Evolutionary conservation across 2,797 vertebrate genomes (phyloP), one percentile per base, ranked within the genome.

Genomic region (Trichosurus vulpecula): DNA sequence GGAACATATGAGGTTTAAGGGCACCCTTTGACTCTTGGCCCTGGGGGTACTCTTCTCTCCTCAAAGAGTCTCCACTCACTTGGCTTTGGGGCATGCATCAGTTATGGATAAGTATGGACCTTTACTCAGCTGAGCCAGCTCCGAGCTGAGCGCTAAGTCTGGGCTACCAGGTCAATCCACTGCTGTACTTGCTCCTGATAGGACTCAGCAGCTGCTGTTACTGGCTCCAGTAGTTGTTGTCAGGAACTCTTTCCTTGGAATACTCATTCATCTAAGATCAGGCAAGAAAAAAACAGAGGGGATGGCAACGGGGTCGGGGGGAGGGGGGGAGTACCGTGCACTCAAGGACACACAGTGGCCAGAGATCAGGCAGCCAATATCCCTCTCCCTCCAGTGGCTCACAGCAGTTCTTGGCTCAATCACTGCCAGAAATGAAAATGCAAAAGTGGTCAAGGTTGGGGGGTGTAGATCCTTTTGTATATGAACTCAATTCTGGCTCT

Each of bases 311-410:
- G n/a, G n/a, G n/a, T n/a, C n/a, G n/a, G 22, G 4, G 22, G 22
- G 25, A 1, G 22, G 22, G 25, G 1, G 0, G 6, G 0, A 30
- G 35, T 19, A 35, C 16, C n/a, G 41, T 41, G 2, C 8, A 25
- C 19, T 74, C 35, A 66, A 41, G n/a, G 16, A n/a, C 14, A 74
- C 66, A 74, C 3, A 74, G n/a, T 22, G 66, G 16, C n/a, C n/a
- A 41, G 61, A 66, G 35, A n/a, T 66, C 35, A n/a, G 35, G 61
- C 35, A 66, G 9, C 35, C 58, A 61, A 13, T 61, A 61, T 61
- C 31, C 22, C 31, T 61, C 31, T 30, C 27, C 25, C 2, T 13
- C 12, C 58, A 35, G 58, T 35, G 58, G 31, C 58, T 35, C 30
- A 61, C 3, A 35, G 13, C 4, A 41, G 35, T 74, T 74, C n/a